These are phyloP conservation scores for Atopsyche davidsoni DNA, from an alignment of 1,140 invertebrate species.

Conservation along the genomic window DNA sequence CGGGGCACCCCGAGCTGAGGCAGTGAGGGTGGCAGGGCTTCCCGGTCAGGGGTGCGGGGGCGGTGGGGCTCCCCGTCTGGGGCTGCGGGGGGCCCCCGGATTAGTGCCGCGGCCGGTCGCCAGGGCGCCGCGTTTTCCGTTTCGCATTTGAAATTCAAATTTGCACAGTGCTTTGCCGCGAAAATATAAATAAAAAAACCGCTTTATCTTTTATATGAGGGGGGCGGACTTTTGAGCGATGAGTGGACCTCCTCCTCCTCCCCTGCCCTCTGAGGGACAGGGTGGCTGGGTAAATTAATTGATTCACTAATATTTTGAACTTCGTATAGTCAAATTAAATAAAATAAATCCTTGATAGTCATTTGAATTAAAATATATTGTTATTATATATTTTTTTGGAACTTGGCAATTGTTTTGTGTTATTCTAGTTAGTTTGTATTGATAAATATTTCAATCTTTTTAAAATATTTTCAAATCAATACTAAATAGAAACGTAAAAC, in stretches of 20 bases:
- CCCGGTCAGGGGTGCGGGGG: neutral
- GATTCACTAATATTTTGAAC: too few species aligned
- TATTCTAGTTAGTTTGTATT: too few species aligned
- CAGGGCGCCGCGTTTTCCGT: slow-evolving; percentile 22
- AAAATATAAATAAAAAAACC: slow-evolving; percentile 29
- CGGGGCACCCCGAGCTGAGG: too few species aligned
- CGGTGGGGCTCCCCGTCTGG: neutral
- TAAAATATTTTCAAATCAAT: too few species aligned
- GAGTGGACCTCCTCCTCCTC: slow-evolving; percentile 21
- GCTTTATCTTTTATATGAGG: slow-evolving; percentile 17
- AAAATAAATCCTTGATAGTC: too few species aligned
- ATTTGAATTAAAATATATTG: too few species aligned
- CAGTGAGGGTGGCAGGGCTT: too few species aligned
- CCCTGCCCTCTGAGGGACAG: neutral
- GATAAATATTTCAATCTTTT: too few species aligned
- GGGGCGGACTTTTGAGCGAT: slow-evolving; percentile 26
- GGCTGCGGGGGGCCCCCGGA: slow-evolving; percentile 2
- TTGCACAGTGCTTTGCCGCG: slow-evolving; percentile 22
- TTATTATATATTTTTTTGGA: too few species aligned
- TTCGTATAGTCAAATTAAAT: too few species aligned
- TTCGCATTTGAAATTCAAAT: slow-evolving; percentile 31
- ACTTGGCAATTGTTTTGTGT: too few species aligned
- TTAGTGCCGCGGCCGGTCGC: slow-evolving; percentile 5
- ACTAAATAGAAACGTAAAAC: too few species aligned
- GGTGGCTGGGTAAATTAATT: neutral